Conservation (phyloP, 2,113 vertebrate species). For the Gopherus evgoodei region DNA sequence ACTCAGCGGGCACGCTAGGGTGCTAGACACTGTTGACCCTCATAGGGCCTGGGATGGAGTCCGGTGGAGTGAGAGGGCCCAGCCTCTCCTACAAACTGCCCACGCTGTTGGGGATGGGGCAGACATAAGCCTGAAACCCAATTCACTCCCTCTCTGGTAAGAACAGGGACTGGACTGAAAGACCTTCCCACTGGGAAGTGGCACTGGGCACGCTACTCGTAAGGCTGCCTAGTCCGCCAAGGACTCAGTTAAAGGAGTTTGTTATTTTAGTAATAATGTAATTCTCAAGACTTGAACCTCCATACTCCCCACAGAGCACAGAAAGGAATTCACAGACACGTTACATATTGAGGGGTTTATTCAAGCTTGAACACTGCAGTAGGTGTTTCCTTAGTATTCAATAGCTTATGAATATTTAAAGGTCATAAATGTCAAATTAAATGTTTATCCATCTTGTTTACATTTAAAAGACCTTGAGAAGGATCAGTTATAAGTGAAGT, state of each 20-base stretch:
- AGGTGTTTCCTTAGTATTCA: constrained; percentile 69
- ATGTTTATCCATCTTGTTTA: constrained; percentile 80
- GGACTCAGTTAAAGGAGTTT: background rate
- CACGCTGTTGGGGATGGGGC: background rate
- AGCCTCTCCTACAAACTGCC: background rate
- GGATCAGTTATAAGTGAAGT: constrained; percentile 50
- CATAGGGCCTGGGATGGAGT: background rate
- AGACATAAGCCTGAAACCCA: background rate
- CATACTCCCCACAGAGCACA: background rate
- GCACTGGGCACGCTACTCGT: too few relatives aligned
- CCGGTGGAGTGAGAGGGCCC: too few relatives aligned
- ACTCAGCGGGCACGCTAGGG: background rate
- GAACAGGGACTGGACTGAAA: too few relatives aligned
- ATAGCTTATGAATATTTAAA: constrained; percentile 81
- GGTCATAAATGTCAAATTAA: constrained; percentile 80
- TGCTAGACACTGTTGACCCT: too few relatives aligned
- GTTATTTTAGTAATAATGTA: constrained; percentile 8
- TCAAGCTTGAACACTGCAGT: constrained; percentile 38
- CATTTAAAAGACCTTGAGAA: constrained; percentile 79
- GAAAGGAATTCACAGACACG: background rate
- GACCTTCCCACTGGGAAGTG: too few relatives aligned
- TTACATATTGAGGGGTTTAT: background rate
- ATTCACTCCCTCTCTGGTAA: too few relatives aligned
- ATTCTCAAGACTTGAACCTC: background rate
- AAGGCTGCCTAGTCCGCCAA: background rate